Base-by-base conservation (phyloP, 1,140 invertebrate genomes). In the Drosophila guanche region DNA sequence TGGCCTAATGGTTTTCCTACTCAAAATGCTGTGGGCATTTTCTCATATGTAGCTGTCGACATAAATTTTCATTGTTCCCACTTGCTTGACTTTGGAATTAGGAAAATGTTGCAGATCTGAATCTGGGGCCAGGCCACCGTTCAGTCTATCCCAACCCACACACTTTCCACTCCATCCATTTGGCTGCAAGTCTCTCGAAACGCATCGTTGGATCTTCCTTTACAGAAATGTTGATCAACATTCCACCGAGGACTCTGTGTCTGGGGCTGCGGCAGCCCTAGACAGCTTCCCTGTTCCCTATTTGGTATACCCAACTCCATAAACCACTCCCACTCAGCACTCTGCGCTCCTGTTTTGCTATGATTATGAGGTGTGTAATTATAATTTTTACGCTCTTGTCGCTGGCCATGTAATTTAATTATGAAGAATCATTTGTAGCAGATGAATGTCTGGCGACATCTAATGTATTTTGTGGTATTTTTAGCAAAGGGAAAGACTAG, bases 361-460 rank as follows among this genome's bases (percentile, higher is more conserved):
- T 90, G 86, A 90, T 89, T 77, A 90, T 90, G 86, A 90, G 86
- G 86, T 90, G 88, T 90, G 79, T 90, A 90, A 90, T 90, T 90
- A 90, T 80, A 75, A 90, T 84, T 83, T 88, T 88, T 84, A 90
- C 88, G 86, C 78, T 76, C 69, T 79, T 90, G 75, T 86, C 81
- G 68, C 72, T 45, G 73, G 63, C 52, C 61, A 77, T 79, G 86
- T 88, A 90, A 90, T 90, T 90, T 57, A 90, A 90, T 90, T 90
- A 86, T 90, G 80, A 89, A 70, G 65, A 86, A 85, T 78, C 76
- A 85, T 88, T 89, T 89, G 76, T 51, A 75, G 59, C 76, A 74
- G 73, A 80, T 80, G 66, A 71, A 61, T 71, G 68, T 72, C 76
- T 79, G 75, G 54, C 43, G 67, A 56, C 56, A 41, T 74, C 72